Percentiles rank a stretch among this genome's conserved stretches.
Conservation (phyloP, 2,113 vertebrate genomes). For the Phoxinus phoxinus region DNA sequence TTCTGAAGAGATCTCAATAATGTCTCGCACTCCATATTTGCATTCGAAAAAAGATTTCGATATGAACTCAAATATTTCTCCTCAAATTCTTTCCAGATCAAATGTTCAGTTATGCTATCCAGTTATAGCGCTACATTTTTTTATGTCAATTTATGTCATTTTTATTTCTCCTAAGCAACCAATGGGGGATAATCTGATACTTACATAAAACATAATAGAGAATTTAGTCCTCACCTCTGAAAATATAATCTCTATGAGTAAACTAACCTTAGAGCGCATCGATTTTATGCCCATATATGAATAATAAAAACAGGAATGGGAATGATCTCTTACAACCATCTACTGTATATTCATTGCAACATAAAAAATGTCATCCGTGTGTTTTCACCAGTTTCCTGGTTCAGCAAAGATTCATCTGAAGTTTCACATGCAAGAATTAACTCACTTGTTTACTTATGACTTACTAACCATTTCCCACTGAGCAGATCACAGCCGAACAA, state of each 20-base stretch:
- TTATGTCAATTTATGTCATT: neutral
- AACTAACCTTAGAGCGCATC: neutral
- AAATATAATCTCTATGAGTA: too few relatives aligned
- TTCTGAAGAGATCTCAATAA: neutral
- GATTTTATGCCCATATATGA: neutral
- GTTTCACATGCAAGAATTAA: slow-evolving; percentile 51
- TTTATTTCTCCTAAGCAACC: neutral
- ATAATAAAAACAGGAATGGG: neutral
- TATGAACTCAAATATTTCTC: too few relatives aligned
- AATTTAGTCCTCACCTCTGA: neutral
- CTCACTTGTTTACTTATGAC: slow-evolving; percentile 58
- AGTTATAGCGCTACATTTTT: neutral
- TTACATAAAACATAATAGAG: neutral
- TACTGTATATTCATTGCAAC: neutral
- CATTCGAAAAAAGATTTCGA: too few relatives aligned
- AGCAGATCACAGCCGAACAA: slow-evolving; percentile 37
- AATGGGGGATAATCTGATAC: neutral
- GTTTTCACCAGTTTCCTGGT: slow-evolving; percentile 52
- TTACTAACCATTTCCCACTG: slow-evolving; percentile 41
- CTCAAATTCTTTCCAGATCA: too few relatives aligned
- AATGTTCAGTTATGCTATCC: neutral
- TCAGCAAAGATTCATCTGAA: slow-evolving; percentile 38
- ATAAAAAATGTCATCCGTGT: slow-evolving; percentile 33
- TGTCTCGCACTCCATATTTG: neutral
- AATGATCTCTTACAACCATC: neutral